phyloP scores from a whole-genome alignment of 2,113 vertebrate species.

The Pygoscelis adeliae region DNA sequence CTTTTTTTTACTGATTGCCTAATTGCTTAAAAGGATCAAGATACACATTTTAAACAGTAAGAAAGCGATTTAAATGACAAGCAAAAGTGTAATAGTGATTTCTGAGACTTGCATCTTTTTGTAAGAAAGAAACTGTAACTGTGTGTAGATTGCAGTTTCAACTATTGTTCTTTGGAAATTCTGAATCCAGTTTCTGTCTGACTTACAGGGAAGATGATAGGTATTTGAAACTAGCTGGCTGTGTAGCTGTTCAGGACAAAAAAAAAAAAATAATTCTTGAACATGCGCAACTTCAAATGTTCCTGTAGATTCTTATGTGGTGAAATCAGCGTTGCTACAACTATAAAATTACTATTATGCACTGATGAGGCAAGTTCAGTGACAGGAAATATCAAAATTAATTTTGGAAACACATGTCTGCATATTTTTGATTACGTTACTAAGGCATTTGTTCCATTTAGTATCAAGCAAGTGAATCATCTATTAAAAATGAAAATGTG shows the following conservation, averaged over 20 bases:
- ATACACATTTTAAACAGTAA: slow-evolving; percentile 23
- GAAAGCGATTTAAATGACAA: slow-evolving; percentile 30
- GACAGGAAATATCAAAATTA: slow-evolving; percentile 74
- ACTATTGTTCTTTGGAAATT: not conserved
- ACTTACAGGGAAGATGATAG: slow-evolving; percentile 6
- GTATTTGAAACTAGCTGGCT: slow-evolving; percentile 2
- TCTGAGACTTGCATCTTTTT: slow-evolving; percentile 8
- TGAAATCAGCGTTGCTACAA: slow-evolving; percentile 64
- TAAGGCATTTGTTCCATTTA: slow-evolving; percentile 51
- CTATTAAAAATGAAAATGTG: slow-evolving; percentile 49
- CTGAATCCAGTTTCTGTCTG: slow-evolving; percentile 2
- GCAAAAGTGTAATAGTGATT: slow-evolving; percentile 4
- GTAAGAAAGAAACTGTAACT: not conserved
- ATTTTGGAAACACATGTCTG: slow-evolving; percentile 67
- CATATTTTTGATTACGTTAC: slow-evolving; percentile 62
- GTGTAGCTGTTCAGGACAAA: slow-evolving; percentile 12
- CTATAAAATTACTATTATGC: slow-evolving; percentile 63
- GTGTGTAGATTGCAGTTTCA: not conserved
- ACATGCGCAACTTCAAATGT: slow-evolving; percentile 18
- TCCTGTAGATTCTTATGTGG: slow-evolving; percentile 49
- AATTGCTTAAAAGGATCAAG: slow-evolving; percentile 61
- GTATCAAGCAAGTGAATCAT: slow-evolving; percentile 41
- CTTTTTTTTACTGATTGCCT: slow-evolving; percentile 40
- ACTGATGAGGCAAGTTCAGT: slow-evolving; percentile 66
- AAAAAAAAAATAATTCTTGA: slow-evolving; percentile 42